These are phyloP conservation scores for Trypoxylus dichotomus DNA, from an alignment of 1,140 invertebrate genomes.

Conservation along the genomic window DNA sequence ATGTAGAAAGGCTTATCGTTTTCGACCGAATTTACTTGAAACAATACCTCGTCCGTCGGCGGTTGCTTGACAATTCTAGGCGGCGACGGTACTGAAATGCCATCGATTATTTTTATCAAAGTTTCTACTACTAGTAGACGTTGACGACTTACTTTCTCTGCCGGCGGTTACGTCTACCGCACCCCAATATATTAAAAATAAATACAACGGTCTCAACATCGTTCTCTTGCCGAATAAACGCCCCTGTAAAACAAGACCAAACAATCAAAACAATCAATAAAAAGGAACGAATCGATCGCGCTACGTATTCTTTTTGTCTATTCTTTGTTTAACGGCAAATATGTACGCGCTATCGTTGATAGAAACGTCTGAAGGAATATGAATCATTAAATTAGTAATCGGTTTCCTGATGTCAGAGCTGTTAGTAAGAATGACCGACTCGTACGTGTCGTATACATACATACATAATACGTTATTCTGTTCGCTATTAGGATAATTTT, in stretches of 20 bases:
- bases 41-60: slow-evolving; percentile 84
- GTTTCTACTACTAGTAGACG: background rate
- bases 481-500: background rate
- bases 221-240: background rate
- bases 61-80: slow-evolving; percentile 89
- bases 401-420: background rate
- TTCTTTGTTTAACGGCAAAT: no score
- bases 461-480: background rate
- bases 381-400: background rate
- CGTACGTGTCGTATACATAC: background rate
- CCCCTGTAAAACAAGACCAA: background rate
- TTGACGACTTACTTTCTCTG: slow-evolving; percentile 27
- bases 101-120: background rate
- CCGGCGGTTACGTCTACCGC: background rate
- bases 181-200: slow-evolving; percentile 15
- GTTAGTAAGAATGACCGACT: background rate
- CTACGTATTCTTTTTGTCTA: no score
- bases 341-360: background rate
- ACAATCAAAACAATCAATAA: background rate
- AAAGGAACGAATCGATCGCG: background rate
- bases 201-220: slow-evolving; percentile 1
- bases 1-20: slow-evolving; percentile 93
- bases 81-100: slow-evolving; percentile 74
- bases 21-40: slow-evolving; percentile 86
- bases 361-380: background rate